These are phyloP conservation scores for Alaudala cheleensis DNA, from an alignment of 2,113 vertebrate genomes.

Conservation along the genomic window DNA sequence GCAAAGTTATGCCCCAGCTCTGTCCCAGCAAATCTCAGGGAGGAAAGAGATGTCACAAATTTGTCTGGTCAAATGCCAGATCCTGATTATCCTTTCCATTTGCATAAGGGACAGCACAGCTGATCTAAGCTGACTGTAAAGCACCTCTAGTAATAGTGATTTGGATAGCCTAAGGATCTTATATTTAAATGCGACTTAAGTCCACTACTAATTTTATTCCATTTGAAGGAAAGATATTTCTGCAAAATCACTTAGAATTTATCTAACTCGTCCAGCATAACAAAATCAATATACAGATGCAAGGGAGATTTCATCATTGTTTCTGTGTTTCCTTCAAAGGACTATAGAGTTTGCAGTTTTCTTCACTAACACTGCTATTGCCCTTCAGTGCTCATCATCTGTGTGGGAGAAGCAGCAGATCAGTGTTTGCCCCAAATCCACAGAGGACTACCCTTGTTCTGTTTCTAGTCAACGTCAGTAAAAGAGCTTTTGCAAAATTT, in stretches of 20 bases:
- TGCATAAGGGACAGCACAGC: background rate
- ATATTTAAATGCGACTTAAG: constrained; percentile 25
- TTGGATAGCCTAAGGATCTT: constrained; percentile 41
- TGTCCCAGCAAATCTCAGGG: background rate
- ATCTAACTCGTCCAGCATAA: accelerated
- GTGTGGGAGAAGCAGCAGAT: background rate
- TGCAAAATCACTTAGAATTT: background rate
- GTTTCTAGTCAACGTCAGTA: background rate
- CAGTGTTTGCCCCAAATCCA: background rate
- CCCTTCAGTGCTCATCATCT: background rate
- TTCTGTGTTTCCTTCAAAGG: background rate
- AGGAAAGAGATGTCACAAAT: constrained; percentile 9
- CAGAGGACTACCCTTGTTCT: background rate
- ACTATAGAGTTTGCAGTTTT: background rate
- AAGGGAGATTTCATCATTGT: background rate
- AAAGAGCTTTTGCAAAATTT: background rate
- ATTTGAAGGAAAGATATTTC: constrained; percentile 1
- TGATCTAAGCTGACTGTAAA: constrained; percentile 48
- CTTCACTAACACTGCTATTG: background rate
- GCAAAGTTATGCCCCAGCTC: background rate
- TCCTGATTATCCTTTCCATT: constrained; percentile 50
- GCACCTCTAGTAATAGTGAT: constrained; percentile 36
- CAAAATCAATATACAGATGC: background rate
- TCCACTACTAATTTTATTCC: background rate
- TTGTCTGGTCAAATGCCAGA: constrained; percentile 19